Evolutionary conservation across 2,888 invertebrate species (phyloP), one percentile per base, ranked within the genome.

Genomic region (Beris chalybata): DNA sequence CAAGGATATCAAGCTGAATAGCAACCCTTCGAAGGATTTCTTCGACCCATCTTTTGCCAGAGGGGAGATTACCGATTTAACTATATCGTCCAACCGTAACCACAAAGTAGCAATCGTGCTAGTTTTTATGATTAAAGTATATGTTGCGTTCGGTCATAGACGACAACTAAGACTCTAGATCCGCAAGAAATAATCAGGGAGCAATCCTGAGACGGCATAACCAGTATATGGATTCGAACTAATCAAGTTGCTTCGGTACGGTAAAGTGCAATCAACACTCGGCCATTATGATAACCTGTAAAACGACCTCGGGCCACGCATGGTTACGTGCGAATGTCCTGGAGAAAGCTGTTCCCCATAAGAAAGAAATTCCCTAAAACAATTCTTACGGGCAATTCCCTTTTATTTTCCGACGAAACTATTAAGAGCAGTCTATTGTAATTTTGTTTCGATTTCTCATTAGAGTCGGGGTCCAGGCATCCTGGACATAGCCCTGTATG

Each of bases 391-490:
- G 48, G 63, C 69, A 65, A 67, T 69, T 69, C 69, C 11, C 47
- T 67, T 69, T 69, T 69, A 67, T 67, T 54, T 52, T 58, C 12
- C 31, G 64, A 45, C 65, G 32, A 29, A 52, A 52, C 47, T 30
- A 61, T 52, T 50, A 50, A 50, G 11, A 22, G 52, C 11, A 12
- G 54, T 9, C 57, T 65, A 69, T 69, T 67, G 69, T 69, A 67
- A 69, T 67, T 67, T 50, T 50, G 64, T 65, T 69, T 69, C 69
- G 69, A 69, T 69, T 69, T 69, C 69, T 67, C 69, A 69, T 69
- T 69, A 69, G 69, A 55, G 55, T 32, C 31, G 44, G 29, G 9
- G 43, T 12, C 31, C 5, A 54, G 54, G 13, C 45, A 11, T n/a
- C 29, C 29, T 52, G 43, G 11, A n/a, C 47, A 32, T 12, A 11